Conservation (phyloP, 2,888 invertebrate genomes). For the Phorcus lineatus region DNA sequence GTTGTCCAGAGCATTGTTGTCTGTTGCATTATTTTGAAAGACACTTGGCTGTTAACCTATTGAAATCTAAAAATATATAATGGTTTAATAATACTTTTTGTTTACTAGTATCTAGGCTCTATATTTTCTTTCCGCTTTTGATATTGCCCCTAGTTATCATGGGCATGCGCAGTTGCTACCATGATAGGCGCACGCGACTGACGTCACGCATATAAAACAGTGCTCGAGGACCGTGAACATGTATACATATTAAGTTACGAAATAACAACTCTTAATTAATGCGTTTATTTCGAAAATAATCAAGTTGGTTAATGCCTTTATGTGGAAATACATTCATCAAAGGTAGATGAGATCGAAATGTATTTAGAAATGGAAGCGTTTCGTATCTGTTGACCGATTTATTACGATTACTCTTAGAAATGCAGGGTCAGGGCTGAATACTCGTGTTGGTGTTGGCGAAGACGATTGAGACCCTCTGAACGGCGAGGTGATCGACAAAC, state of each 20-base stretch:
- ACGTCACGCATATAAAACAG: conserved; percentile 13
- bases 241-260: not conserved
- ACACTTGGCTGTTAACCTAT: too few relatives aligned
- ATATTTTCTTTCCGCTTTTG: too few relatives aligned
- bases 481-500: not conserved
- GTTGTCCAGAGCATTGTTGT: too few relatives aligned
- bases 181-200: not conserved
- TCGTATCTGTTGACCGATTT: not conserved
- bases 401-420: not conserved
- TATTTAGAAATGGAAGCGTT: not conserved
- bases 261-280: not conserved
- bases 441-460: not conserved
- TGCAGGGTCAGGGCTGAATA: not conserved
- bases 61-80: too few relatives aligned
- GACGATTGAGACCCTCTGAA: not conserved
- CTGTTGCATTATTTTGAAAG: too few relatives aligned
- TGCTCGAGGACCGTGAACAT: not conserved
- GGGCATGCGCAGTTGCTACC: conserved; percentile 1
- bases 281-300: not conserved
- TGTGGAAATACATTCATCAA: not conserved
- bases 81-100: too few relatives aligned
- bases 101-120: too few relatives aligned
- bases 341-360: not conserved
- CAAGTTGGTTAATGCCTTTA: not conserved
- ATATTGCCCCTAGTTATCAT: not conserved